Evolutionary conservation across 1,140 invertebrate genomes (phyloP), one percentile per base, ranked within the genome.

Genomic region (Zophobas morio): DNA sequence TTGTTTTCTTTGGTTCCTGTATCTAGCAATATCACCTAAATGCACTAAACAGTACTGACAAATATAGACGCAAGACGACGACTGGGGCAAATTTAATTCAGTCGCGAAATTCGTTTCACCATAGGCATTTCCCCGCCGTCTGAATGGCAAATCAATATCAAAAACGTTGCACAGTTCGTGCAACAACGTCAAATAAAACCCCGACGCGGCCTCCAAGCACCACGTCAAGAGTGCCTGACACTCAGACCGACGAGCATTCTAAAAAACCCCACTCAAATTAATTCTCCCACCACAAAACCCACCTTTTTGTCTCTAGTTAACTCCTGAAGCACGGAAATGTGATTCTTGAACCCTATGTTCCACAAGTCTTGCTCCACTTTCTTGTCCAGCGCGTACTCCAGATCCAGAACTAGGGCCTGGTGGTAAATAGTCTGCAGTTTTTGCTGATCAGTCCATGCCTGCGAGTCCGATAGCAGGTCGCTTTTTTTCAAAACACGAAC

Each of bases 311-410:
- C 94, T 83, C 94, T 94, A 5, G 91, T 90, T 73, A 93, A 90
- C 33, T 90, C 89, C 84, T 96, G 95, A 51, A 96, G 86, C 34
- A 90, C 89, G 76, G 91, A 93, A 86, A 96, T 96, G 85, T 95
- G 94, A 86, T 95, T 95, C 85, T 96, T 96, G 88, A 96, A 96
- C 6, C 94, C 94, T 84, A 94, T 89, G 85, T 95, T 96, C 95
- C 95, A 96, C 77, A 96, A 87, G 82, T 96, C 95, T 84, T 96
- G 95, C 86, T 96, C 95, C 33, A 96, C 94, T 88, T 96, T 96
- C 83, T 94, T 93, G 86, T 96, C 94, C 81, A 96, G 87, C n/a
- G 95, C 94, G 90, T 94, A 95, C 84, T 96, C 95, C 78, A 96
- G 87, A 85, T 96, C 94, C 60, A 93, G 87, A 49, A 95, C 89